Percentiles rank a stretch among this genome's conserved stretches.
Conservation (phyloP, 30 jellyfish, hydroid and myxozoan genomes). For the Phacellophora camtschatica region DNA sequence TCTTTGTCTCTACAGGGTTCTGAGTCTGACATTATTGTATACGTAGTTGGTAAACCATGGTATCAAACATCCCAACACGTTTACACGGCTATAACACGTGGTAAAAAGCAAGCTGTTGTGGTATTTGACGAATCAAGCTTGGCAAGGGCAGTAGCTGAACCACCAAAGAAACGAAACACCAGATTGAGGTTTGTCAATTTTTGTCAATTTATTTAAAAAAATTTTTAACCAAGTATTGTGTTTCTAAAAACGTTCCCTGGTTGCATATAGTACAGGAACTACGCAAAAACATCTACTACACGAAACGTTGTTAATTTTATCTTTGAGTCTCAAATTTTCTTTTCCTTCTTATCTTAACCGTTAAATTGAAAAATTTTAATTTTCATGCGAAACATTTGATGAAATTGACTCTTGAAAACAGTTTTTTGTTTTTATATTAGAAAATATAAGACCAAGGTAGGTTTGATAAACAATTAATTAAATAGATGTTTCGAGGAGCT, state of each 20-base stretch:
- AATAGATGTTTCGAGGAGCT: too few species aligned
- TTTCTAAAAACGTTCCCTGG: not conserved
- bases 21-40: not conserved
- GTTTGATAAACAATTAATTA: too few species aligned
- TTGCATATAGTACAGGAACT: too few species aligned
- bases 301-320: too few species aligned
- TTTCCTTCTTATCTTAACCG: too few species aligned
- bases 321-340: too few species aligned
- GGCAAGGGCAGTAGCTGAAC: not conserved
- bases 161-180: not conserved
- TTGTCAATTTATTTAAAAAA: not conserved
- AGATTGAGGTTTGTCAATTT: not conserved
- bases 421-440: too few species aligned
- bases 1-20: not conserved
- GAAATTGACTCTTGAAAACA: too few species aligned
- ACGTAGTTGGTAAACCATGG: constrained; percentile 25
- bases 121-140: constrained; percentile 6
- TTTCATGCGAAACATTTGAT: too few species aligned
- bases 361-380: too few species aligned
- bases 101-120: constrained; percentile 15
- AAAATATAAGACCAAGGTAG: too few species aligned
- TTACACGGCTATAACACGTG: constrained; percentile 15
- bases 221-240: not conserved
- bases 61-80: constrained; percentile 17
- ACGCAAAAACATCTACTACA: too few species aligned